These are phyloP conservation scores for Protobothrops mucrosquamatus DNA, from an alignment of 2,113 vertebrate species.

Conservation along the genomic window DNA sequence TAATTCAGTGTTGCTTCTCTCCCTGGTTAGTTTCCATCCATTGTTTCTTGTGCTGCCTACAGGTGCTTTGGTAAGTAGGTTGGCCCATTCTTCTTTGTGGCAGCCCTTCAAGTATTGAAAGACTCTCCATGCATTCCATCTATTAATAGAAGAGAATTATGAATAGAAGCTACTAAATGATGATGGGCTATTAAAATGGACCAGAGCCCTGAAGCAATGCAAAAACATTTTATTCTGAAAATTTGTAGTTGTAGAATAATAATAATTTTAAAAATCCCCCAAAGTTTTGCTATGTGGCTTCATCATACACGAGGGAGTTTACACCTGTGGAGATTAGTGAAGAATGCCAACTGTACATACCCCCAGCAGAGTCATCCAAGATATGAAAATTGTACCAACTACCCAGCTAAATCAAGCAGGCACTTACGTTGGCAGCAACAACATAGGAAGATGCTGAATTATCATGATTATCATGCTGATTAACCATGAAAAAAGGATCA, in stretches of 20 bases:
- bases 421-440: neutral
- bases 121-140: neutral
- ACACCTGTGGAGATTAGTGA: neutral
- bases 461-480: neutral
- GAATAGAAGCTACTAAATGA: neutral
- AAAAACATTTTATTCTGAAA: neutral
- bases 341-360: neutral
- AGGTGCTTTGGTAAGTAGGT: no score
- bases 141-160: neutral
- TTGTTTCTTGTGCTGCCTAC: no score
- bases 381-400: neutral
- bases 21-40: no score
- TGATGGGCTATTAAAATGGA: neutral
- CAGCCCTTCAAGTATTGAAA: neutral
- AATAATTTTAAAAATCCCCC: neutral
- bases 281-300: neutral
- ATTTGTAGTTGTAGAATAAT: neutral
- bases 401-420: neutral
- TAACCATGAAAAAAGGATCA: neutral
- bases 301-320: neutral
- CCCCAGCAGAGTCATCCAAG: neutral
- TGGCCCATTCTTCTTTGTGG: neutral
- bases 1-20: no score
- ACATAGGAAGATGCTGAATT: neutral
- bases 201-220: neutral